A percentile compares a stretch with the other conserved stretches of the same genome.
Evolutionary conservation across 2,888 invertebrate genomes (phyloP).

Genomic region (Camptogramma bilineatum): DNA sequence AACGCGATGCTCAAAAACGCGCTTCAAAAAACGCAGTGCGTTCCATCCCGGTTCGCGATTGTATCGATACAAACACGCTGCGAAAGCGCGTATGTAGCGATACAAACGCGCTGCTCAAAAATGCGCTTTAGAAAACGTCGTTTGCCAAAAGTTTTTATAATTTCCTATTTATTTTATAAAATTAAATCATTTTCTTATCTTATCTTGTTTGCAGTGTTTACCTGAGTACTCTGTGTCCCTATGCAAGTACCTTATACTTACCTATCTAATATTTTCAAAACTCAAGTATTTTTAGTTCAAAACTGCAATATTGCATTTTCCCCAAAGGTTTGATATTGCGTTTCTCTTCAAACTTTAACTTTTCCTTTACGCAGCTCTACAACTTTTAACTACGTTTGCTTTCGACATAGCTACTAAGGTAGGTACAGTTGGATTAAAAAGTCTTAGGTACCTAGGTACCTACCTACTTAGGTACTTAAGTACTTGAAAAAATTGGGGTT

Average conservation of each 20-base stretch:
- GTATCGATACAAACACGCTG: too few species aligned
- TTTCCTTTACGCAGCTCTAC: slow-evolving; percentile 20
- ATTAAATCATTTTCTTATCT: too few species aligned
- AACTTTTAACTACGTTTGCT: slow-evolving; percentile 14
- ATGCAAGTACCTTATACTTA: not conserved
- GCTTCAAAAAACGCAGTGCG: too few species aligned
- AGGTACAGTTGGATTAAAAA: slow-evolving; percentile 5
- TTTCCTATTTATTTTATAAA: too few species aligned
- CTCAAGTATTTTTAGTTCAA: not conserved
- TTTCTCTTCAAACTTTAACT: slow-evolving; percentile 27
- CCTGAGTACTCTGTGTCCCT: not conserved
- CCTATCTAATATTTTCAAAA: not conserved
- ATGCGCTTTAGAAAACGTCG: too few species aligned
- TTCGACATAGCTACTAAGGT: slow-evolving; percentile 18
- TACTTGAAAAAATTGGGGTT: too few species aligned
- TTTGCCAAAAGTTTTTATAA: too few species aligned
- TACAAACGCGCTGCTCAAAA: too few species aligned
- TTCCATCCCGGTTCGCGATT: too few species aligned
- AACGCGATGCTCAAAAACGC: too few species aligned
- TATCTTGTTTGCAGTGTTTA: too few species aligned
- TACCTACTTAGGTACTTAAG: not conserved
- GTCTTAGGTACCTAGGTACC: not conserved
- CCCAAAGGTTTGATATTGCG: slow-evolving; percentile 12
- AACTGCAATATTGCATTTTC: slow-evolving; percentile 21
- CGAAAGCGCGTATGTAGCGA: too few species aligned